Base-by-base conservation (phyloP, 2,888 invertebrate species). In the Cyaniris semiargus region DNA sequence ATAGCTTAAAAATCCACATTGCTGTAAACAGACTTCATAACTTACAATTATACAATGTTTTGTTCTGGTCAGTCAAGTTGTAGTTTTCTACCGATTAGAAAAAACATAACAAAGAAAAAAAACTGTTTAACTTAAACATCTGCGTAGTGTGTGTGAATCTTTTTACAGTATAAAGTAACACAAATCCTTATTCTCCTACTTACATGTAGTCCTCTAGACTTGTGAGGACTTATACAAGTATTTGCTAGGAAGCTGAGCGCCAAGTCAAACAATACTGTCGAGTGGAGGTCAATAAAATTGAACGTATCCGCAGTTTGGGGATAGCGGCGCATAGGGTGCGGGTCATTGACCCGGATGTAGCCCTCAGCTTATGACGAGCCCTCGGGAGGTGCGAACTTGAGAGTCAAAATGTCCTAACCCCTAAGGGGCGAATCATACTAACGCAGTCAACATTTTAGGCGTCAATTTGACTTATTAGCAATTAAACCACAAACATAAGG, bases 271-370 rank as follows among this genome's bases (percentile, higher is more conserved):
- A 27, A 77, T 48, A 53, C 75, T 44, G 77, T 71, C 70, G 76
- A 78, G 66, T 75, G 74, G 70, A 77, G 81, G 81, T 81, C 81
- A 81, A 81, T 81, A 82, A 80, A 80, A 81, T 76, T 70, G 70
- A 79, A 81, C 77, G 78, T 80, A 80, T 78, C 81, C 81, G 72
- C 78, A 80, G 76, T 79, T 82, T 81, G 76, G 84, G 82, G 83
- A 82, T 81, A 84, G 84, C 85, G 84, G 85, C 84, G 83, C 86
- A 86, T 88, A 86, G 92, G 92, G 91, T 89, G 91, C 84, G 85
- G 92, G 90, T 90, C 89, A 85, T 85, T 87, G 91, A 85, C 84
- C 91, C 82, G 83, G 82, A 79, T 80, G 83, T 81, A 86, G 84
- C 85, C 84, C 86, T 87, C 87, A 66, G 66, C 66, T 15, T 85